A percentile compares a stretch with the other conserved stretches of the same genome.
Conservation (phyloP, 2,888 invertebrate genomes). For the Pristionchus maxplancki region DNA sequence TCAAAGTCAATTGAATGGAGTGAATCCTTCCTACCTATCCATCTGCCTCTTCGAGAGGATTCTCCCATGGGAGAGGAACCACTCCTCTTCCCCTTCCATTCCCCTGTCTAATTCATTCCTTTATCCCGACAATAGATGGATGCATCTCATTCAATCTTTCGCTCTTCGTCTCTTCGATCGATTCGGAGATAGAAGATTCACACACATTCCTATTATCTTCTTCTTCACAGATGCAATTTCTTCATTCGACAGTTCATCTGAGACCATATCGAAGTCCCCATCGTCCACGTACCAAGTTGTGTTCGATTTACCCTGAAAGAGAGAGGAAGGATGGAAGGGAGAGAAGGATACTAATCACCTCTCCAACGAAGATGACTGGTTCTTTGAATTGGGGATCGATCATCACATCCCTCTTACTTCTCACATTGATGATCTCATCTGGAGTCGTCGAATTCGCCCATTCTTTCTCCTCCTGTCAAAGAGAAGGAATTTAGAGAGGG, state of each 20-base stretch:
- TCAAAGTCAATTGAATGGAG: conserved; percentile 18
- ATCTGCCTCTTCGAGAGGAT: neutral
- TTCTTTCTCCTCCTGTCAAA: conserved; percentile 62
- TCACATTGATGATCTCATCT: conserved; percentile 29
- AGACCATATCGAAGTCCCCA: conserved; percentile 66
- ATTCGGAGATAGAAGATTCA: conserved; percentile 10
- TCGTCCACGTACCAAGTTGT: conserved; percentile 64
- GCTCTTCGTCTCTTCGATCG: conserved; percentile 15
- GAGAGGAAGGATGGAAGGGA: neutral
- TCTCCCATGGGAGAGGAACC: conserved; percentile 13
- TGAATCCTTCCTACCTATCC: conserved; percentile 26
- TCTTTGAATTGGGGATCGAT: conserved; percentile 63
- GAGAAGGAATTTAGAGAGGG: neutral
- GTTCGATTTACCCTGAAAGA: conserved; percentile 52
- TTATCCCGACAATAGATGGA: conserved; percentile 31
- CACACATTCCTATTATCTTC: conserved; percentile 45
- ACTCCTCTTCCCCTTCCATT: neutral
- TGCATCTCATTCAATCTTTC: conserved; percentile 3
- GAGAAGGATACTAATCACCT: too few relatives aligned
- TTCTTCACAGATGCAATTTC: conserved; percentile 57
- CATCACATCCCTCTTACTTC: conserved; percentile 57
- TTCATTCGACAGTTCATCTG: conserved; percentile 58
- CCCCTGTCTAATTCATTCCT: conserved; percentile 28
- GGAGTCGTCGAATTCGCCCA: conserved; percentile 52
- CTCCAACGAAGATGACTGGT: conserved; percentile 66